Conservation (phyloP, 2,797 vertebrate species). For the Echeneis naucrates region DNA sequence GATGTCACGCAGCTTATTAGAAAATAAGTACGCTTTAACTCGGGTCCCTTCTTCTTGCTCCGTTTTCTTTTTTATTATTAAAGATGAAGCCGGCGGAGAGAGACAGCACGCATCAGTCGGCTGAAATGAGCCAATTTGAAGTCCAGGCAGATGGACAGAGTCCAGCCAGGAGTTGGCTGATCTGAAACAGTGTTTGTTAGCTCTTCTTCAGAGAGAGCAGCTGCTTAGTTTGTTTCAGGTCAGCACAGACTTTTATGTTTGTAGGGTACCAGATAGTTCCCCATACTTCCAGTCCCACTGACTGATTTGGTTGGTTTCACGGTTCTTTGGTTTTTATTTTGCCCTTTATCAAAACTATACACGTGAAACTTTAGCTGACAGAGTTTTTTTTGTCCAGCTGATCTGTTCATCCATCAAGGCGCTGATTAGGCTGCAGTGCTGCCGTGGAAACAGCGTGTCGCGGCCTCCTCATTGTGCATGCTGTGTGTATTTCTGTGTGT, state of each 20-base stretch:
- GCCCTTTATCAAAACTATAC: neutral
- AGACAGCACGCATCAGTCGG: neutral
- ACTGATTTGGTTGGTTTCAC: too few species aligned
- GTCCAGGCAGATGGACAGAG: neutral
- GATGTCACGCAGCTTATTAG: constrained; percentile 19
- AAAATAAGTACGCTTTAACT: constrained; percentile 5
- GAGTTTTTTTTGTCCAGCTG: too few species aligned
- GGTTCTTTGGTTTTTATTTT: neutral
- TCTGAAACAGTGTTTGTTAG: too few species aligned
- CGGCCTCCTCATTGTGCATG: constrained; percentile 92
- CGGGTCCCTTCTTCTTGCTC: neutral
- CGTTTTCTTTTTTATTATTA: constrained; percentile 17
- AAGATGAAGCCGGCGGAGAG: neutral
- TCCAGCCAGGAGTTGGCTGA: neutral
- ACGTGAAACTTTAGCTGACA: too few species aligned
- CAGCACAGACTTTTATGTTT: too few species aligned
- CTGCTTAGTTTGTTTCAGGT: too few species aligned
- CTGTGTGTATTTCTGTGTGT: constrained; percentile 86
- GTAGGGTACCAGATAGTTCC: too few species aligned
- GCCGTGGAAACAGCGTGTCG: constrained; percentile 31
- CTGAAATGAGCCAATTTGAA: constrained; percentile 22
- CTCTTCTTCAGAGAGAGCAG: too few species aligned
- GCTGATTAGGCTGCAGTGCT: constrained; percentile 12
- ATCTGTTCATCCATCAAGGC: constrained; percentile 35
- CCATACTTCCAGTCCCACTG: too few species aligned